Evolutionary conservation across 2,797 vertebrate species (phyloP), one percentile per base, ranked within the genome.

Genomic region (Picus viridis): DNA sequence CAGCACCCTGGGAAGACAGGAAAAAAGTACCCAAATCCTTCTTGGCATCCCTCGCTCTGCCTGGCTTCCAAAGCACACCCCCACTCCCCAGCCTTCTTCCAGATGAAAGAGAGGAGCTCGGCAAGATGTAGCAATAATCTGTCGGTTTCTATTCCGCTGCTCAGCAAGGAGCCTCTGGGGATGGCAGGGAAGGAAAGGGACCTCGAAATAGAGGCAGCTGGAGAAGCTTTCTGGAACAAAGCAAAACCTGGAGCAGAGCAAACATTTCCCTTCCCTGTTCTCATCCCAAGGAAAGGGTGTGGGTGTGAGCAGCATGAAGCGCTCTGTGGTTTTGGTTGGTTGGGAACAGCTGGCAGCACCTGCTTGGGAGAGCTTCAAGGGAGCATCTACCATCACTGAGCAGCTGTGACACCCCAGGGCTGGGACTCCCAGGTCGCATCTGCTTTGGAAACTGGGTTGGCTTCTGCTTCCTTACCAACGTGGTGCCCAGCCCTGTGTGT

Each of bases 41-140:
- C 51, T 82, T 74, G 79, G 73, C 78, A 47, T 51, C 51, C 45
- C 81, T 56, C 3, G 1, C 63, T 62, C 57, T 71, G 78, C 22
- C 27, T 62, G 2, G 0, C 16, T 69, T 73, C 87, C 92, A 92
- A 68, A 65, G 59, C 24, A 17, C 74, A 57, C n/a, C 71, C 75
- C 88, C 2, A 0, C 85, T 93, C 51, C 70, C 0, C 84, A 32
- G 41, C 93, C 45, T 90, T 43, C 90, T 74, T 87, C 15, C 64
- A 1, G 18, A 6, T 7, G 67, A 67, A 89, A 59, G 82, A 80
- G 72, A 82, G 69, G 71, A 32, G 41, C 91, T 94, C 85, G 67
- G 95, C 76, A 64, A 93, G 76, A 88, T 57, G 85, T 7, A 89
- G 95, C 89, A 95, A 79, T 95, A 86, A 87, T 89, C 59, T 88